These are phyloP conservation scores for Drosophila oshimai DNA, from an alignment of 1,140 invertebrate species.

Conservation along the genomic window DNA sequence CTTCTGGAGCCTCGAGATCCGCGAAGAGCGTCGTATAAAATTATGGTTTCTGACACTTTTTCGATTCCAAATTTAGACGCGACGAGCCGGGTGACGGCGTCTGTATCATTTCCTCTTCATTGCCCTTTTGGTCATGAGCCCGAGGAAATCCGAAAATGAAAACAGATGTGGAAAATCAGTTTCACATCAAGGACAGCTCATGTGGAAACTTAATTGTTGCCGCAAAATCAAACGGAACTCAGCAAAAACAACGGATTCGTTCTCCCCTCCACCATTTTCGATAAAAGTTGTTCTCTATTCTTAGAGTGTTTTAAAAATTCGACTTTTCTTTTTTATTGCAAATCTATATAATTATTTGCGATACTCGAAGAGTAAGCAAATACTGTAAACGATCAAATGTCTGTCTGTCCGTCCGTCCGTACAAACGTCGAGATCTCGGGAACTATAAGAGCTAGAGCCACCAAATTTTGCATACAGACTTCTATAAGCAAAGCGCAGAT, in stretches of 20 bases:
- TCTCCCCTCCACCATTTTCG: slow-evolving; percentile 46
- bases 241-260: slow-evolving; percentile 10
- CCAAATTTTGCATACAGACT: too few relatives aligned
- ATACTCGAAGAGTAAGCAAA: too few relatives aligned
- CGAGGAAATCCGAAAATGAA: slow-evolving; percentile 70
- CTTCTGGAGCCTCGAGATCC: background rate
- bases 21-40: slow-evolving; percentile 27
- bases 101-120: slow-evolving; percentile 69
- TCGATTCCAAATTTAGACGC: slow-evolving; percentile 63
- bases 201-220: slow-evolving; percentile 82
- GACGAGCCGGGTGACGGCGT: slow-evolving; percentile 31
- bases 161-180: slow-evolving; percentile 82
- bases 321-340: too few relatives aligned
- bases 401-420: too few relatives aligned
- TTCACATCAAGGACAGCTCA: slow-evolving; percentile 78
- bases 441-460: too few relatives aligned
- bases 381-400: too few relatives aligned
- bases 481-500: too few relatives aligned
- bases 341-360: too few relatives aligned
- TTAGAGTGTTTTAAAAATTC: slow-evolving; percentile 37
- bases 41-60: slow-evolving; percentile 69
- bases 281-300: background rate
- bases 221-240: slow-evolving; percentile 36
- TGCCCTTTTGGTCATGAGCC: slow-evolving; percentile 36
- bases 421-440: too few relatives aligned